Conservation (phyloP, 1,140 invertebrate genomes). For the Drosophila oshimai region DNA sequence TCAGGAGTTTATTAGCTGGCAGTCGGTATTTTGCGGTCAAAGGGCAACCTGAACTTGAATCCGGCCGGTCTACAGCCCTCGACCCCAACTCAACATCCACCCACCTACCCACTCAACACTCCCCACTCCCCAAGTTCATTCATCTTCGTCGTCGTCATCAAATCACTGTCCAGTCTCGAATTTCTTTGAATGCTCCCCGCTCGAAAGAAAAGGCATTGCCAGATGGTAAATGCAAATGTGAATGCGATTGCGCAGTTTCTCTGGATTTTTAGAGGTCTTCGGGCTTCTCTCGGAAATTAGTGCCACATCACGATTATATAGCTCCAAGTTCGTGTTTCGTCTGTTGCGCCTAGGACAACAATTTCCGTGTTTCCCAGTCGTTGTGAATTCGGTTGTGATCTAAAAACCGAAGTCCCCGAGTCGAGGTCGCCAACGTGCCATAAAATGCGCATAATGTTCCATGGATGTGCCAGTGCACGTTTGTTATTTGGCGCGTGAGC, state of each 20-base stretch:
- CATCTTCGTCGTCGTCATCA: slow-evolving; percentile 60
- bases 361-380: slow-evolving; percentile 52
- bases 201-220: slow-evolving; percentile 45
- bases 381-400: no score
- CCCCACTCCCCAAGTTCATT: slow-evolving; percentile 19
- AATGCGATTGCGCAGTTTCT: slow-evolving; percentile 54
- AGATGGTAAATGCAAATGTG: slow-evolving; percentile 24
- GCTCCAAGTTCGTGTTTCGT: slow-evolving; percentile 22
- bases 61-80: neutral
- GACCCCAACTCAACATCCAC: no score
- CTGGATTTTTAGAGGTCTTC: neutral
- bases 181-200: slow-evolving; percentile 7
- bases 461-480: slow-evolving; percentile 79
- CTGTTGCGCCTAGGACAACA: slow-evolving; percentile 79
- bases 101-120: no score
- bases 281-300: neutral
- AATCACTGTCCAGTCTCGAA: slow-evolving; percentile 54
- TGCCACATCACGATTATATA: slow-evolving; percentile 5
- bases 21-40: slow-evolving; percentile 69
- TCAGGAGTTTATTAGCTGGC: slow-evolving; percentile 66
- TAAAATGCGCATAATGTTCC: slow-evolving; percentile 82
- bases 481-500: slow-evolving; percentile 74
- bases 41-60: slow-evolving; percentile 46
- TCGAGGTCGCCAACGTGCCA: slow-evolving; percentile 64
- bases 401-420: slow-evolving; percentile 70